These are phyloP conservation scores for Brachyptera putata DNA, from an alignment of 2,888 invertebrate species.

Conservation along the genomic window DNA sequence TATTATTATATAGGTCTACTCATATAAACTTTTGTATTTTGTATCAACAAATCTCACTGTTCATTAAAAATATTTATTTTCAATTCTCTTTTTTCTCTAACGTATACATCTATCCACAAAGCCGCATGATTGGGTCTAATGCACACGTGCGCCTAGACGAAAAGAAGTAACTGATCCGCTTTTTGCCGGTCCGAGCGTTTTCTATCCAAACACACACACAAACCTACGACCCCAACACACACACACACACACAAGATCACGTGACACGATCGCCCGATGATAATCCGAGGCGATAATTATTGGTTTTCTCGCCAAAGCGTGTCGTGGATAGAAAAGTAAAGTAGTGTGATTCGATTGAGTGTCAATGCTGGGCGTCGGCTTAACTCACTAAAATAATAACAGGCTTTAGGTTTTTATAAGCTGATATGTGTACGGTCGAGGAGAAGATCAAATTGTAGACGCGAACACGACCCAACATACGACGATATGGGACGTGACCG, in stretches of 20 bases:
- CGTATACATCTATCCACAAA: no score
- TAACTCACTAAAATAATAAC: conserved; percentile 14
- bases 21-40: no score
- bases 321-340: conserved; percentile 13
- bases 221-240: no score
- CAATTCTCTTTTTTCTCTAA: no score
- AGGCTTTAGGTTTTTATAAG: conserved; percentile 10
- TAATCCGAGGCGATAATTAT: conserved; percentile 17
- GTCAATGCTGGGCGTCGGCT: not conserved
- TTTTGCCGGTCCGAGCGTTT: not conserved
- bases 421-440: no score
- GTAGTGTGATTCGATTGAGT: not conserved
- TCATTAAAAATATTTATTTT: no score
- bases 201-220: not conserved
- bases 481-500: not conserved
- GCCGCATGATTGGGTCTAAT: no score
- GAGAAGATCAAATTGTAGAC: conserved; percentile 15
- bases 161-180: conserved; percentile 1
- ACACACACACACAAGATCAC: no score
- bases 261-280: not conserved
- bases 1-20: no score
- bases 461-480: no score
- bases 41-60: no score
- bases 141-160: not conserved
- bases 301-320: conserved; percentile 19